These are phyloP conservation scores for Tyrannus savana DNA, from an alignment of 2,113 vertebrate species.

Conservation along the genomic window DNA sequence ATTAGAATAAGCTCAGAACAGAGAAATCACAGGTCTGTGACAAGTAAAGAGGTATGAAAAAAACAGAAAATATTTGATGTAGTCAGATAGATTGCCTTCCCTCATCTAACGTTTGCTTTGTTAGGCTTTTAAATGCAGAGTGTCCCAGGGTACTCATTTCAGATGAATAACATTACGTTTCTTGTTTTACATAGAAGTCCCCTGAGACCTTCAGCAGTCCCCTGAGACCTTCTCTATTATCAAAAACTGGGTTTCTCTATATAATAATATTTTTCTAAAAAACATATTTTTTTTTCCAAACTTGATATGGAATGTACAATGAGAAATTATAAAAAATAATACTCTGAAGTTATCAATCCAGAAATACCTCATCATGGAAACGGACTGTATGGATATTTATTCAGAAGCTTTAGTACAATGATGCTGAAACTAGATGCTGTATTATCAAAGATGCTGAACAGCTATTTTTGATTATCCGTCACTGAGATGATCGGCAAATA, in stretches of 20 bases:
- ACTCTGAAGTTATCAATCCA: background rate
- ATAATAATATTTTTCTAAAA: background rate
- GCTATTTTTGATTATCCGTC: background rate
- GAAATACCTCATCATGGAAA: background rate
- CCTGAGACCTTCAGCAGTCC: background rate
- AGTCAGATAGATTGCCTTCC: background rate
- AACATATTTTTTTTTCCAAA: background rate
- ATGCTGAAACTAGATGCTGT: background rate
- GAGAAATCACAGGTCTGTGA: background rate
- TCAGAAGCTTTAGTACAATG: background rate
- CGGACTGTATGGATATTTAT: background rate
- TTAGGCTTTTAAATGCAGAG: background rate
- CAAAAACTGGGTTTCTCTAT: background rate
- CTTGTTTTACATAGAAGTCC: background rate
- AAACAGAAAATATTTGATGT: background rate
- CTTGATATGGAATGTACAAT: background rate
- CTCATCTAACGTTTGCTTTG: background rate
- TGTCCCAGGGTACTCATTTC: background rate
- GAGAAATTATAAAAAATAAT: background rate
- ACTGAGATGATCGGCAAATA: background rate
- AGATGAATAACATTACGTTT: background rate
- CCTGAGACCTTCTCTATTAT: background rate
- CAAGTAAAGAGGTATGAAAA: background rate
- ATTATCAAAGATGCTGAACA: background rate
- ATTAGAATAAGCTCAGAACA: background rate